Evolutionary conservation across 2,797 vertebrate species (phyloP).

Genomic region (Phataginus tetradactyla): DNA sequence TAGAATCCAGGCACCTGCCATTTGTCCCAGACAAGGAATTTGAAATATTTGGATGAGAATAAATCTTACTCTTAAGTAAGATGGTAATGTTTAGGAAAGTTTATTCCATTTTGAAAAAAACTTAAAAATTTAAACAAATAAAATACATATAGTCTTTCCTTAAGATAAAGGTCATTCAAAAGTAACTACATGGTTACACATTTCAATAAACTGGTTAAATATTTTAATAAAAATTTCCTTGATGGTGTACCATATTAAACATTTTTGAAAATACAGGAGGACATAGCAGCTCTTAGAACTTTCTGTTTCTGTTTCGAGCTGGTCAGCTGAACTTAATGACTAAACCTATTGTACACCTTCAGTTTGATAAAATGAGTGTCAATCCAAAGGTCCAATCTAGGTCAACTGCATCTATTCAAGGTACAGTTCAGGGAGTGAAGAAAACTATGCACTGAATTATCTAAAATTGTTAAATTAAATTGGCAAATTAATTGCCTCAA

Average conservation of each 20-base stretch:
- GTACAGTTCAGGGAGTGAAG: background rate
- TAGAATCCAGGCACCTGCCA: background rate
- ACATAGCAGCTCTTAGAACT: background rate
- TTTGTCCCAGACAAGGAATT: slow-evolving; percentile 7
- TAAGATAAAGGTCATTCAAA: background rate
- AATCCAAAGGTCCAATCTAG: slow-evolving; percentile 59
- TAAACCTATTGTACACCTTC: slow-evolving; percentile 34
- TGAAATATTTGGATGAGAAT: background rate
- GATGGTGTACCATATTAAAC: background rate
- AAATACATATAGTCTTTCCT: background rate
- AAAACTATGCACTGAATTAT: background rate
- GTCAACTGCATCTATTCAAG: background rate
- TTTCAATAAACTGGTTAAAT: slow-evolving; percentile 29
- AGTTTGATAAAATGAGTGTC: slow-evolving; percentile 26
- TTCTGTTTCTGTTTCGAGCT: slow-evolving; percentile 48
- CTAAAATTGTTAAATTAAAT: slow-evolving; percentile 12
- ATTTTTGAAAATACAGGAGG: background rate
- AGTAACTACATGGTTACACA: slow-evolving; percentile 15
- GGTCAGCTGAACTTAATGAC: slow-evolving; percentile 64
- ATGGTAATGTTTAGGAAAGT: background rate
- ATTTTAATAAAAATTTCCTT: background rate
- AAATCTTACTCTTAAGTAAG: slow-evolving; percentile 2
- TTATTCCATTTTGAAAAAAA: background rate
- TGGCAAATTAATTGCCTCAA: background rate
- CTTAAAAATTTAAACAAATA: background rate